Evolutionary conservation across 2,888 invertebrate species (phyloP).

Genomic region (Meghimatium bilineatum): DNA sequence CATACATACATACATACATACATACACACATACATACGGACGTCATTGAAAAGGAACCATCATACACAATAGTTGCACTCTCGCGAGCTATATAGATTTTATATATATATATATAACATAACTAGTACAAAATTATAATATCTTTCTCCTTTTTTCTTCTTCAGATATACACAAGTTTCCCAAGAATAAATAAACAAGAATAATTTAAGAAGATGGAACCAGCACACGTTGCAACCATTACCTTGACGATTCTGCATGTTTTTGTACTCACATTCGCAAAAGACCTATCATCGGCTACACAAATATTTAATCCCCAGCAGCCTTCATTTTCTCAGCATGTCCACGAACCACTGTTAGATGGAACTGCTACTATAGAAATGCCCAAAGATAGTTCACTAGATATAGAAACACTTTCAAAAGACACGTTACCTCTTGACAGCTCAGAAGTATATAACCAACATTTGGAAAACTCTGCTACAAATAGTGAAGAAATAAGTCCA

Average conservation of each 20-base stretch:
- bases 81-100: too few species aligned
- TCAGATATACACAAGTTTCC: background rate
- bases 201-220: background rate
- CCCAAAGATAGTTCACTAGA: background rate
- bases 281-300: conserved; percentile 1
- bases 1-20: too few species aligned
- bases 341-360: background rate
- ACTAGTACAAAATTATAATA: too few species aligned
- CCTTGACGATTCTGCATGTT: conserved; percentile 16
- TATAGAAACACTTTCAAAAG: conserved; percentile 12
- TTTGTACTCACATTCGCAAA: background rate
- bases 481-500: too few species aligned
- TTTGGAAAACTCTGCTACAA: background rate
- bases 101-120: too few species aligned
- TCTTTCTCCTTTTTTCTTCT: background rate
- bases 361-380: background rate
- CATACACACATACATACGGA: too few species aligned
- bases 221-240: background rate
- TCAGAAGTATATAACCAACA: background rate
- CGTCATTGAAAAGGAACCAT: too few species aligned
- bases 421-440: background rate
- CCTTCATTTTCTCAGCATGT: background rate
- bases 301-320: background rate
- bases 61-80: too few species aligned
- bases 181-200: background rate